Percentiles rank a stretch among this genome's conserved stretches.
Conservation (phyloP, 1,140 invertebrate genomes). For the Pachyrhynchus sulphureomaculatus region DNA sequence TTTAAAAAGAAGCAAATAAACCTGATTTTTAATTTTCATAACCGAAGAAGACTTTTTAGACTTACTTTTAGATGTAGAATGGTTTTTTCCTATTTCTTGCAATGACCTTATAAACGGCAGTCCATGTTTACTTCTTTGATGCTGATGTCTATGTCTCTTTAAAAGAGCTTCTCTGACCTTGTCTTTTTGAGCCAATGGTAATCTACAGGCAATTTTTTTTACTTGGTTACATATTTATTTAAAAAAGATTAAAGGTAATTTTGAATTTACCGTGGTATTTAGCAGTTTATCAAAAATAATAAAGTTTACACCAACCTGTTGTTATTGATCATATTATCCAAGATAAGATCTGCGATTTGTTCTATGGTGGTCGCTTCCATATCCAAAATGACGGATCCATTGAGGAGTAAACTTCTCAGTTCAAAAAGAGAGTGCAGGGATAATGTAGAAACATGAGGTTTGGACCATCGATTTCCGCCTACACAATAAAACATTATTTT, state of each 20-base stretch:
- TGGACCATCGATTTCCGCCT: slow-evolving; percentile 89
- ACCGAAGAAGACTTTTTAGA: too few species aligned
- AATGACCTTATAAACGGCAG: slow-evolving; percentile 93
- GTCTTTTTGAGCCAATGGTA: slow-evolving; percentile 76
- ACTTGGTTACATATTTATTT: neutral
- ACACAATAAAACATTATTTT: neutral
- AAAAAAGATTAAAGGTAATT: too few species aligned
- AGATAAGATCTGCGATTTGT: slow-evolving; percentile 84
- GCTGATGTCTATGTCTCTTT: slow-evolving; percentile 91
- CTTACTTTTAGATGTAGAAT: slow-evolving; percentile 95
- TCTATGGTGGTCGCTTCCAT: slow-evolving; percentile 84
- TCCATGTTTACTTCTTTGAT: slow-evolving; percentile 82
- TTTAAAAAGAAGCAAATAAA: too few species aligned
- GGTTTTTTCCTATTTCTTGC: slow-evolving; percentile 94
- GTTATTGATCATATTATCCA: slow-evolving; percentile 88
- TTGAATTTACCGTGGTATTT: too few species aligned
- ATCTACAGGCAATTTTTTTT: slow-evolving; percentile 14
- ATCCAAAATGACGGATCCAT: slow-evolving; percentile 88
- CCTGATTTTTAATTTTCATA: too few species aligned
- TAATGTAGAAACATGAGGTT: slow-evolving; percentile 90
- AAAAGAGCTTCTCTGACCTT: slow-evolving; percentile 85
- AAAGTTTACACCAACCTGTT: slow-evolving; percentile 53
- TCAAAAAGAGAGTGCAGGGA: slow-evolving; percentile 90
- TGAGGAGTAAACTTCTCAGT: slow-evolving; percentile 80
- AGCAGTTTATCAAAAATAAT: neutral